Conservation (phyloP, 2,888 invertebrate genomes). For the Lacanobia wlatinum region DNA sequence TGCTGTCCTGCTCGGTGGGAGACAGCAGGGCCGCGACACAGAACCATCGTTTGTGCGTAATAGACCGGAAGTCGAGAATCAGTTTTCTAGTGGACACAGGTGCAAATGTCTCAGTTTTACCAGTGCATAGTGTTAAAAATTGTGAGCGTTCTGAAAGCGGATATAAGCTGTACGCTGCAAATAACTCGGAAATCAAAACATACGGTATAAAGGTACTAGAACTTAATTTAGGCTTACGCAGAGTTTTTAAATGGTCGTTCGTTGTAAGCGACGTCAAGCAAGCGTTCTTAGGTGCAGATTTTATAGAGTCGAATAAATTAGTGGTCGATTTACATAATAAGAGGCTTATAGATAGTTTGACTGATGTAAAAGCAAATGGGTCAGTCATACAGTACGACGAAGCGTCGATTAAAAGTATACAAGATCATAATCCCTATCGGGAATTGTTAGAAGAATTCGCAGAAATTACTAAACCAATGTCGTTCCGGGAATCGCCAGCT, state of each 20-base stretch:
- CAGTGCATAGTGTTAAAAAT: no score
- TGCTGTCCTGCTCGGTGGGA: neutral
- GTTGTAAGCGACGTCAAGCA: no score
- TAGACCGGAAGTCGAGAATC: no score
- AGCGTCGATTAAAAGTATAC: neutral
- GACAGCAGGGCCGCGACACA: neutral
- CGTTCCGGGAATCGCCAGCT: neutral
- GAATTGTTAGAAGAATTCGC: conserved; percentile 4
- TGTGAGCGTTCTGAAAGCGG: neutral
- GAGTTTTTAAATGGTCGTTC: neutral
- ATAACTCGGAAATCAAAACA: neutral
- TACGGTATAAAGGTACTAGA: neutral
- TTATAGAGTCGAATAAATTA: no score
- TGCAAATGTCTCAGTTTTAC: no score
- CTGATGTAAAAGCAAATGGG: neutral
- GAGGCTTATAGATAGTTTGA: neutral
- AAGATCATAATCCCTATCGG: neutral
- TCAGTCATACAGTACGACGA: conserved; percentile 1
- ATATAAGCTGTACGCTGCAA: conserved; percentile 1
- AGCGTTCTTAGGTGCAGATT: neutral
- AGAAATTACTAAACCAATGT: conserved; percentile 3
- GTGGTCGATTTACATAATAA: no score
- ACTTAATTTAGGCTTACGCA: conserved; percentile 3
- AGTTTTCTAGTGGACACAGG: no score
- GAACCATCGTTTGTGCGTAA: no score